Evolutionary conservation across 2,888 invertebrate species (phyloP).

Genomic region (Parnassius mnemosyne): DNA sequence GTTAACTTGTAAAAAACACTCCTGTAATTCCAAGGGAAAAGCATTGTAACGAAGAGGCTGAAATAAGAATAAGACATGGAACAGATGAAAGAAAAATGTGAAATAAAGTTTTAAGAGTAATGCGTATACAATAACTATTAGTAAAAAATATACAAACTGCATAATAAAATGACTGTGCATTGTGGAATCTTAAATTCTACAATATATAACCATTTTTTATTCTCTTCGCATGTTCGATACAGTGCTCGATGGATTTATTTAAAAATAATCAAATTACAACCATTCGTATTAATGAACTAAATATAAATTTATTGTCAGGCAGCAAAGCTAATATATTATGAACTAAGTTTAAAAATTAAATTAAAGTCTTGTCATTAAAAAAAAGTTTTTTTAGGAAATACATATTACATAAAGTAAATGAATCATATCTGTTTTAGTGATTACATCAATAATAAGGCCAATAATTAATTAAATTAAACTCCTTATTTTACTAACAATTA

Average conservation of each 20-base stretch:
- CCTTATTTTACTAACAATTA: constrained; percentile 39
- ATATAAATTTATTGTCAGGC: constrained; percentile 65
- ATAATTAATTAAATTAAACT: constrained; percentile 49
- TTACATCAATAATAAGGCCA: constrained; percentile 50
- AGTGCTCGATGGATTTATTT: constrained; percentile 41
- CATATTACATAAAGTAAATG: constrained; percentile 26
- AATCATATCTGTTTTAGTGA: constrained; percentile 31
- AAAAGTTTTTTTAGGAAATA: constrained; percentile 29
- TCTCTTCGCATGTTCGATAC: constrained; percentile 38
- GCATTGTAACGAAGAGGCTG: constrained; percentile 31
- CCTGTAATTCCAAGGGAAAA: constrained; percentile 19
- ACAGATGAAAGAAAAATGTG: constrained; percentile 29
- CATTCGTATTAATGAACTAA: constrained; percentile 47
- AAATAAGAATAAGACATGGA: constrained; percentile 35
- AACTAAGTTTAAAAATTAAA: constrained; percentile 42
- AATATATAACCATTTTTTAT: too few species aligned
- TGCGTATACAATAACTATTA: neutral
- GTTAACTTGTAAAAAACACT: constrained; percentile 7
- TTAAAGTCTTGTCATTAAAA: constrained; percentile 53
- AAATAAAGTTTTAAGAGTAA: constrained; percentile 2
- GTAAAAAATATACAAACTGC: too few species aligned
- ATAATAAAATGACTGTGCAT: too few species aligned
- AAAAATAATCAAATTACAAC: constrained; percentile 41
- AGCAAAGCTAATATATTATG: constrained; percentile 51
- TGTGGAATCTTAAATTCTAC: too few species aligned